phyloP scores from a whole-genome alignment of 2,888 invertebrate species.

The Elysia crispata region DNA sequence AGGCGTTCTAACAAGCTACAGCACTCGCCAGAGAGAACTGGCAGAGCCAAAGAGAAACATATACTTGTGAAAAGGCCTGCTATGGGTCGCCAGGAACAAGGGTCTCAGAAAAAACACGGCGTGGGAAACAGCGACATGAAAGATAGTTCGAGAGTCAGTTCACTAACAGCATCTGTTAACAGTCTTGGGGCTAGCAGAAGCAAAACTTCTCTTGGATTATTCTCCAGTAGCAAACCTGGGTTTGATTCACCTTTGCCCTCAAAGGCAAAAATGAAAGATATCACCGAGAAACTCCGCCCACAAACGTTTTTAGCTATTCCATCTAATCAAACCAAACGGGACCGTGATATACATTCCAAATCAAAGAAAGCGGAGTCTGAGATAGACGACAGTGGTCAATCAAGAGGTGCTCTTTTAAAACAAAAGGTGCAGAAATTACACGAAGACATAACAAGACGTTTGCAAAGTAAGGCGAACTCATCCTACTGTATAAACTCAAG shows the following conservation, averaged over 20 bases:
- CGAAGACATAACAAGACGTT: slow-evolving; percentile 28
- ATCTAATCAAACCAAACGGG: not conserved
- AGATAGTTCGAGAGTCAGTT: too few relatives aligned
- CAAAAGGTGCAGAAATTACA: slow-evolving; percentile 40
- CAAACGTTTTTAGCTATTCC: not conserved
- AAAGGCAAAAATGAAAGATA: not conserved
- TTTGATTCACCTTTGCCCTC: not conserved
- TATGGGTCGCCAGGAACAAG: too few relatives aligned
- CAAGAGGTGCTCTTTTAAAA: not conserved
- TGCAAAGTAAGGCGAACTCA: slow-evolving; percentile 31
- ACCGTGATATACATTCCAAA: not conserved
- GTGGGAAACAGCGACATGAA: too few relatives aligned
- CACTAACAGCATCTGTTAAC: too few relatives aligned
- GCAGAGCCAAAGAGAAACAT: not conserved
- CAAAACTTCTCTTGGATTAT: slow-evolving; percentile 21
- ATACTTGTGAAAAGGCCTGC: slow-evolving; percentile 13
- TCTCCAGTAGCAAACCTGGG: not conserved
- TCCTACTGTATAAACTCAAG: not conserved
- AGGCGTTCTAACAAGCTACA: too few relatives aligned
- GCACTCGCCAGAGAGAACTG: not conserved
- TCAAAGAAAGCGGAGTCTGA: not conserved
- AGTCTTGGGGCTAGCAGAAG: not conserved
- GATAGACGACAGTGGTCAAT: not conserved
- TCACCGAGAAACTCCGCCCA: not conserved
- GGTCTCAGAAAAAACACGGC: too few relatives aligned